Conservation (phyloP, 2,888 invertebrate genomes). For the Spatulosminthurus flaviceps region DNA sequence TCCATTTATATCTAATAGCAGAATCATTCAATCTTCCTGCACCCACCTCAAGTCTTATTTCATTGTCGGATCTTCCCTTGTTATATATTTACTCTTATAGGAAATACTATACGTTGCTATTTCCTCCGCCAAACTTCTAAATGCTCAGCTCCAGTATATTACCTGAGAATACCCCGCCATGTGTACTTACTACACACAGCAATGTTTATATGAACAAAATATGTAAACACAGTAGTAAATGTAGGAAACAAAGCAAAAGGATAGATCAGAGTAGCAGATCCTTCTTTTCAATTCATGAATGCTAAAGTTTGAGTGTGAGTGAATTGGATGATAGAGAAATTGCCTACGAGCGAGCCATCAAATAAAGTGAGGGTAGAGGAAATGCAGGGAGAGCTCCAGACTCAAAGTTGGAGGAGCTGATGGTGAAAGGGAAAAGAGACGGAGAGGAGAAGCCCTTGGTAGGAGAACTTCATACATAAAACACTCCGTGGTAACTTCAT, state of each 20-base stretch:
- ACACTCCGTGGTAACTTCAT: conserved; percentile 47
- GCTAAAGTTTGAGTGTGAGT: conserved; percentile 1
- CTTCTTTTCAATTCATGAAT: conserved; percentile 23
- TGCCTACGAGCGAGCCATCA: conserved; percentile 44
- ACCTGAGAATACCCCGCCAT: too few species aligned
- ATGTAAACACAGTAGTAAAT: too few species aligned
- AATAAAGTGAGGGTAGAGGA: conserved; percentile 39
- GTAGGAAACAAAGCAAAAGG: conserved; percentile 20
- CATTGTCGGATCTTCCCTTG: background rate
- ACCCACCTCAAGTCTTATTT: background rate
- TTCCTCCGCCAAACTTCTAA: too few species aligned
- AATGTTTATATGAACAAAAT: too few species aligned
- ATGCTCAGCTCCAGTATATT: too few species aligned
- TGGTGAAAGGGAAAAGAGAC: conserved; percentile 1
- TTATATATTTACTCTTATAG: background rate
- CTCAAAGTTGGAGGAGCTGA: background rate
- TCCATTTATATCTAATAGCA: too few species aligned
- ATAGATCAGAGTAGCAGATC: conserved; percentile 19
- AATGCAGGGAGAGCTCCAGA: background rate
- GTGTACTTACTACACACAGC: too few species aligned
- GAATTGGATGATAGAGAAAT: conserved; percentile 38
- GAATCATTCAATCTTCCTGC: background rate
- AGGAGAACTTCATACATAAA: conserved; percentile 42
- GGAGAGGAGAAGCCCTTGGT: background rate
- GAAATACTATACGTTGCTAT: too few species aligned